These are phyloP conservation scores for Deilephila elpenor DNA, from an alignment of 2,888 invertebrate genomes.

Conservation along the genomic window DNA sequence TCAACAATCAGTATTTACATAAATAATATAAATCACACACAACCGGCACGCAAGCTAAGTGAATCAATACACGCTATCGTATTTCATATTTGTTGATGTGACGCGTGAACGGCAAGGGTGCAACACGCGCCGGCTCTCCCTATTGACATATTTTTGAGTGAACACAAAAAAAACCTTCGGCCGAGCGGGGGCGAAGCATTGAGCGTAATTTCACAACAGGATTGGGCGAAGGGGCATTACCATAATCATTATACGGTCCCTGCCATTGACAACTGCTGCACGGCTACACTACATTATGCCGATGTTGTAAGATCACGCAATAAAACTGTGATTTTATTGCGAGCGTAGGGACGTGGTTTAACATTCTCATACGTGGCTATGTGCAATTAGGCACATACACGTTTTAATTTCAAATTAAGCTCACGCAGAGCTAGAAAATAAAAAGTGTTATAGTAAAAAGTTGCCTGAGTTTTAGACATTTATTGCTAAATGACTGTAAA, in stretches of 20 bases:
- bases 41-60: conserved; percentile 17
- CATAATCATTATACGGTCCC: conserved; percentile 64
- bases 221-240: conserved; percentile 55
- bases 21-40: conserved; percentile 18
- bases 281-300: conserved; percentile 13
- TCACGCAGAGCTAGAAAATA: neutral
- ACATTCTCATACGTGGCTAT: neutral
- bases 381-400: neutral
- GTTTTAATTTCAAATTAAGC: neutral
- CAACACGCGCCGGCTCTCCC: conserved; percentile 43
- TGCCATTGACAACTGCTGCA: conserved; percentile 51
- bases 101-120: conserved; percentile 43
- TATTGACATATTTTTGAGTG: conserved; percentile 70
- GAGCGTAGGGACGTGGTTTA: neutral
- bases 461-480: neutral
- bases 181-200: conserved; percentile 47
- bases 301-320: conserved; percentile 10
- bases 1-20: conserved; percentile 6
- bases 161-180: conserved; percentile 55
- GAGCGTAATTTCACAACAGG: conserved; percentile 37
- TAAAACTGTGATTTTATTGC: conserved; percentile 25
- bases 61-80: conserved; percentile 41
- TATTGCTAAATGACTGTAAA: neutral
- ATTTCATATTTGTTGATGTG: conserved; percentile 43
- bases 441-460: neutral